These are phyloP conservation scores for Brachymystax lenok DNA, from an alignment of 2,797 vertebrate species.

Conservation along the genomic window DNA sequence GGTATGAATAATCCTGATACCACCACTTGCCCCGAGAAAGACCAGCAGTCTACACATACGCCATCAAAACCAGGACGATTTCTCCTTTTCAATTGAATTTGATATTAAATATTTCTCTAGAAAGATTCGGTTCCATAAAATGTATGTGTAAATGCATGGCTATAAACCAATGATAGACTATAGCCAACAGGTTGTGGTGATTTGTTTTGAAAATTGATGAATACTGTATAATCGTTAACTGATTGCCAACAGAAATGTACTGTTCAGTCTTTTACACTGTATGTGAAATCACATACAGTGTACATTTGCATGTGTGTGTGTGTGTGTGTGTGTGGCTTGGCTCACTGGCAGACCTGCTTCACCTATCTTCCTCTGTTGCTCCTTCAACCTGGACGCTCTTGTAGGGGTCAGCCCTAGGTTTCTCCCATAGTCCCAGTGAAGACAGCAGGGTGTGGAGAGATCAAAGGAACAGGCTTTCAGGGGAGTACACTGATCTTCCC, in stretches of 20 bases:
- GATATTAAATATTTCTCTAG: background rate
- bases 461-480: slow-evolving; percentile 45
- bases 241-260: background rate
- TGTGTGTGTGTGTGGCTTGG: background rate
- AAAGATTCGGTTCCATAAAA: background rate
- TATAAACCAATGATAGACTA: too few species aligned
- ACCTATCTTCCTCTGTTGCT: background rate
- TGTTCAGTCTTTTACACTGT: background rate
- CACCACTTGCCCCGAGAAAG: background rate
- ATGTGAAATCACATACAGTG: background rate
- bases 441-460: slow-evolving; percentile 28
- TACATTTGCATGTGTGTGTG: background rate
- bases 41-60: background rate
- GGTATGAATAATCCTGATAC: background rate
- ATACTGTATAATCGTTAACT: background rate
- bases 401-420: background rate
- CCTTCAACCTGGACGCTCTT: background rate
- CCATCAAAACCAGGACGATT: background rate
- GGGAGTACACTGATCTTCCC: slow-evolving; percentile 37
- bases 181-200: background rate
- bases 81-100: background rate
- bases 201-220: background rate
- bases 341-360: background rate
- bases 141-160: background rate
- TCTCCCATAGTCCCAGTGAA: slow-evolving; percentile 8